Conservation (phyloP, 2,888 invertebrate species). For the Parnassius orleans region DNA sequence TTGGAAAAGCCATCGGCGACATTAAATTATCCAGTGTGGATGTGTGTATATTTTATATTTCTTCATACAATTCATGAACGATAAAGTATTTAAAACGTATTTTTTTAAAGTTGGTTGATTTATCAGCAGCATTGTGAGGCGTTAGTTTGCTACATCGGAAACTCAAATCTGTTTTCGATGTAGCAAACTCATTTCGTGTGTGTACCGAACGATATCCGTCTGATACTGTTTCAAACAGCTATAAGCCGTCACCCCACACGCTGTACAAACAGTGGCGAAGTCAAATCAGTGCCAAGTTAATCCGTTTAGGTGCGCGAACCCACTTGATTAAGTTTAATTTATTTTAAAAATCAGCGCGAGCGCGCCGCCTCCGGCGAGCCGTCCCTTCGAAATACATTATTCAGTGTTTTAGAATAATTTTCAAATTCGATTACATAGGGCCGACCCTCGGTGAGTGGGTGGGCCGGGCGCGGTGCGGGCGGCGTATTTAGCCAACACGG, state of each 20-base stretch:
- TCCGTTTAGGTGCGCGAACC: constrained; percentile 81
- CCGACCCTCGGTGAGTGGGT: constrained; percentile 75
- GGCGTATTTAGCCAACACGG: constrained; percentile 82
- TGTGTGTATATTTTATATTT: too few relatives aligned
- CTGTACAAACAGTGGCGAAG: constrained; percentile 69
- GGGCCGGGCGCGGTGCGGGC: constrained; percentile 55
- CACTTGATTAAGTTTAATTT: constrained; percentile 82
- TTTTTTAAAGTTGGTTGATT: too few relatives aligned
- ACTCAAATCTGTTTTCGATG: constrained; percentile 3
- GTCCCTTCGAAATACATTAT: constrained; percentile 79
- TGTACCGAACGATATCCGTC: constrained; percentile 47
- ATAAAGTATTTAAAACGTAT: too few relatives aligned
- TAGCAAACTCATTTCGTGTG: constrained; percentile 15
- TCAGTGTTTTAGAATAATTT: constrained; percentile 82
- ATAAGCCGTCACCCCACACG: constrained; percentile 66
- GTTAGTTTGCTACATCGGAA: too few relatives aligned
- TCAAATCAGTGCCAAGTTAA: constrained; percentile 80
- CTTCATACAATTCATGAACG: too few relatives aligned
- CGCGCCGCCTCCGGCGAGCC: constrained; percentile 68
- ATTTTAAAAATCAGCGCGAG: constrained; percentile 78
- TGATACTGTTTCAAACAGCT: constrained; percentile 67
- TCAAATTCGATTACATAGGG: constrained; percentile 82
- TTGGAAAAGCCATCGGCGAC: too few relatives aligned
- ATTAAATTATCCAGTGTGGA: too few relatives aligned
- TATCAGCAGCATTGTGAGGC: too few relatives aligned